phyloP scores from a whole-genome alignment of 2,797 vertebrate genomes.

The Chiloscyllium punctatum region DNA sequence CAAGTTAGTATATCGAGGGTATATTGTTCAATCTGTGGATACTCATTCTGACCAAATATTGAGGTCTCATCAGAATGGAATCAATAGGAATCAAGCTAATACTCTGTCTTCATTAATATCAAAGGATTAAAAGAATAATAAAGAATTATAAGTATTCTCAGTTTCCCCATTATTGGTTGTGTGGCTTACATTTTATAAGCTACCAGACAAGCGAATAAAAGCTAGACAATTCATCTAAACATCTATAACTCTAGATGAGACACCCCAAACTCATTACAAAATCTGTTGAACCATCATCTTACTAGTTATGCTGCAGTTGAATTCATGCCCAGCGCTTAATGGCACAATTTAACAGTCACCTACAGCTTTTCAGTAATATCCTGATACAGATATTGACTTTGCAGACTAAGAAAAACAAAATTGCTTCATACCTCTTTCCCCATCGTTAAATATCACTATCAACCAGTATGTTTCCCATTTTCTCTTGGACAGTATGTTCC shows the following conservation, averaged over 20 bases:
- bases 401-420: background rate
- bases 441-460: background rate
- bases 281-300: background rate
- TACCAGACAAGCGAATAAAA: background rate
- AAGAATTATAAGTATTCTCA: background rate
- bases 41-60: background rate
- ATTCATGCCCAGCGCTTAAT: background rate
- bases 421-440: background rate
- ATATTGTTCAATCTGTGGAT: background rate
- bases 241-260: background rate
- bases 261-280: background rate
- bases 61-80: background rate
- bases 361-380: background rate
- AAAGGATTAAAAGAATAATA: background rate
- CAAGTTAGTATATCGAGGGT: background rate
- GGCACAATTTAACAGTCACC: conserved; percentile 15
- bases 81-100: background rate
- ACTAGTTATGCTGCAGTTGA: background rate
- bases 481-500: background rate
- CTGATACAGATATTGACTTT: conserved; percentile 9
- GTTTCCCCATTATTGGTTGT: background rate
- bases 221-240: background rate
- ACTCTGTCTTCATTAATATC: background rate
- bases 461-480: background rate
- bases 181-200: conserved; percentile 4